Base-by-base conservation (phyloP, 2,888 invertebrate species). In the Cephus nigrinus region DNA sequence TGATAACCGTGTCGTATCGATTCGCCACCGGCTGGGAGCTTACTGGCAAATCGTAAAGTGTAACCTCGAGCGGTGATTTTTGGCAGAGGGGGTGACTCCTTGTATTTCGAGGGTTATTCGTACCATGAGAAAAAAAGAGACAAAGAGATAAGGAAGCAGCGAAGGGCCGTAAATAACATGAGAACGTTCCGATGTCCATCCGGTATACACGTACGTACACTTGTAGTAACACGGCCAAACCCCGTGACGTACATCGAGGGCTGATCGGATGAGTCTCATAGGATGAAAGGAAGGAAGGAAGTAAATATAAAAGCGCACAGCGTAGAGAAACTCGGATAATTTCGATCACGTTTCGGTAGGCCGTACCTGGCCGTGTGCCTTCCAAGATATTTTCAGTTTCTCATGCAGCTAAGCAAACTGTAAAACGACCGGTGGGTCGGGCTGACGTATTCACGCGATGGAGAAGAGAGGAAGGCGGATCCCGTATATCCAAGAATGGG, bases 1-100 rank as follows among this genome's bases (percentile, higher is more conserved):
- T 81, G 82, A 82, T 80, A 80, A 78, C 78, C 83, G 81, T 84
- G 80, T 82, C 82, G 78, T 77, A 75, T 81, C 82, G 83, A 82
- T 81, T 76, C n/a, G 73, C 33, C 69, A 55, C 68, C 36, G 34
- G 30, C 30, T 30, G 74, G 32, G 9, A 71, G 71, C 32, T 12
- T 71, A 76, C 76, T 68, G 73, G 33, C 76, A 33, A 55, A 55
- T 55, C 55, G 55, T 55, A 55, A 55, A 55, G 55, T 55, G 55
- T 55, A 55, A 55, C 55, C 55, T 55, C 9, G 55, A 55, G 55
- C 55, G 55, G 55, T 55, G 55, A 55, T 55, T 55, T 23, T 55
- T 55, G 23, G 55, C 55, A 9, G 2, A 23, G 55, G 23, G 15
- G 55, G 23, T 55, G 23, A 23, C 55, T 55, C 23, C 55, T 55